Percentiles rank a stretch among this genome's conserved stretches.
Evolutionary conservation across 2,113 vertebrate species (phyloP).

Genomic region (Lichenostomus cassidix): DNA sequence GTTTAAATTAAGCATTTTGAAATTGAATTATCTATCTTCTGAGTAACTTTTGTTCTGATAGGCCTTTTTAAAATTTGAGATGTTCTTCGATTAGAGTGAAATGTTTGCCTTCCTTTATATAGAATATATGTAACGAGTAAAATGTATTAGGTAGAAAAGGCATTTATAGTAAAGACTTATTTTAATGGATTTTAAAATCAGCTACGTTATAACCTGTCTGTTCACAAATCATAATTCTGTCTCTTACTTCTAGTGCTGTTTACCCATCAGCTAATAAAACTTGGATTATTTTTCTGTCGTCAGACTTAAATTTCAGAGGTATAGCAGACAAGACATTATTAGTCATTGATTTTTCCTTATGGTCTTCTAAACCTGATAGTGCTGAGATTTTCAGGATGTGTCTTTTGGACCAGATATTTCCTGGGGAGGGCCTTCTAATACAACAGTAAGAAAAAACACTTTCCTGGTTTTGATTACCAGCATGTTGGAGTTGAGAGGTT

Average conservation of each 20-base stretch:
- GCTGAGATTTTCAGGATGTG: not conserved
- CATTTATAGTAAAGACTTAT: not conserved
- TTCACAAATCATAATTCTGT: not conserved
- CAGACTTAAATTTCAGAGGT: not conserved
- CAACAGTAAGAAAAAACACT: not conserved
- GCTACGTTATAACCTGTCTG: not conserved
- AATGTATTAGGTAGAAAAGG: not conserved
- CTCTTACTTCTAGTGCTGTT: not conserved
- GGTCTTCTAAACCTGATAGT: not conserved
- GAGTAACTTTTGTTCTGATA: constrained; percentile 4
- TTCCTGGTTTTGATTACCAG: not conserved
- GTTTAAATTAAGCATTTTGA: not conserved
- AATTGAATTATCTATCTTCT: not conserved
- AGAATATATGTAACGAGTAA: not conserved
- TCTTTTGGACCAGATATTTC: not conserved
- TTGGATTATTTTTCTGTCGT: not conserved
- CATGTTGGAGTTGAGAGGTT: not conserved
- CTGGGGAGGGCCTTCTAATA: not conserved
- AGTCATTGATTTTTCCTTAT: not conserved
- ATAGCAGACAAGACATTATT: not conserved
- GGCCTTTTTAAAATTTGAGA: not conserved
- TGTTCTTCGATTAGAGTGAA: not conserved
- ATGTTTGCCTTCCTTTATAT: constrained; percentile 30
- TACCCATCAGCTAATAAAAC: not conserved
- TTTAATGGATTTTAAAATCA: not conserved